A percentile compares a stretch with the other conserved stretches of the same genome.
Conservation (phyloP, 2,113 vertebrate genomes). For the Pelecanoides urinatrix region DNA sequence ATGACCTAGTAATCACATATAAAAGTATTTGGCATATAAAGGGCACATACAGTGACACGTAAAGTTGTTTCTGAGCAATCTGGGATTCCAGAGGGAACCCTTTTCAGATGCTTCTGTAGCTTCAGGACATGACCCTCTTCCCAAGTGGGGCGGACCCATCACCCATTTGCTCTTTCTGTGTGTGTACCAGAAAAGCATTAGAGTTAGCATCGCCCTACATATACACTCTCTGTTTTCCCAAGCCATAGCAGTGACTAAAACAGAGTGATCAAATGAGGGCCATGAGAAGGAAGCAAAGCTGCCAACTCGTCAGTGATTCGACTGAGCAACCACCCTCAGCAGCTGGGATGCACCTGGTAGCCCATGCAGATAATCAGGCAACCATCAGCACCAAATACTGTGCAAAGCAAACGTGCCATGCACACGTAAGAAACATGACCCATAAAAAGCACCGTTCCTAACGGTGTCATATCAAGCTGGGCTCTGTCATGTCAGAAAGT, state of each 20-base stretch:
- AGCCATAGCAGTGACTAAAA: background rate
- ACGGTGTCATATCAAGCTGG: fast-evolving
- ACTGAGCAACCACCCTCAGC: background rate
- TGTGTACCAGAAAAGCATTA: background rate
- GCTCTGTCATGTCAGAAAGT: background rate
- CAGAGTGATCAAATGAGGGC: background rate
- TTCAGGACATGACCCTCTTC: background rate
- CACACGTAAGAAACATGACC: background rate
- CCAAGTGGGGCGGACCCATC: fast-evolving
- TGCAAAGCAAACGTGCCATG: fast-evolving
- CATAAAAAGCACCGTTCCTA: background rate
- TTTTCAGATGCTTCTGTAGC: background rate
- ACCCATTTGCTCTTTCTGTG: background rate
- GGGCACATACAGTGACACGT: background rate
- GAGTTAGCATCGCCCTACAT: background rate
- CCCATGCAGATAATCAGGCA: background rate
- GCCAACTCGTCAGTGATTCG: background rate
- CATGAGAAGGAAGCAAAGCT: background rate
- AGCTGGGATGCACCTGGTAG: background rate
- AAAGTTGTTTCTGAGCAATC: background rate
- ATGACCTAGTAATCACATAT: background rate
- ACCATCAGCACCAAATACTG: background rate
- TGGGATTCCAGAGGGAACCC: background rate
- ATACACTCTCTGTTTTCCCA: background rate
- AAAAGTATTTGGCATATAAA: background rate